Evolutionary conservation across 2,113 vertebrate species (phyloP), one percentile per base, ranked within the genome.

Genomic region (Actenoides hombroni): DNA sequence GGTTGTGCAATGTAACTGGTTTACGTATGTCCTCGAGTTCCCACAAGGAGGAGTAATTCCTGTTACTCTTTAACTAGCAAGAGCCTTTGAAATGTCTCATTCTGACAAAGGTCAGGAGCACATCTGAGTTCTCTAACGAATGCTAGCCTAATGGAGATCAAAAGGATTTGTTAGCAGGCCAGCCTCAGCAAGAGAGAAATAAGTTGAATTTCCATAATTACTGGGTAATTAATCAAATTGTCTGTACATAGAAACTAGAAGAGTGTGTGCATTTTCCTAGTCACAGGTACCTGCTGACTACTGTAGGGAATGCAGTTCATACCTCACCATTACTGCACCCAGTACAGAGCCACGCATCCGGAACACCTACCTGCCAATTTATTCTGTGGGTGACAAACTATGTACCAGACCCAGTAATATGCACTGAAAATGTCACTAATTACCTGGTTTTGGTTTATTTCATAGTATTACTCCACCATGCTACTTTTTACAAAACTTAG

Each of bases 31-130:
- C 69, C 77, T 78, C 83, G 87, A 73, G 80, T 74, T 76, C 51
- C 87, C 90, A 79, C 67, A 40, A 69, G 40, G 28, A 90, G 75
- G 26, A 86, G 69, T 67, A 89, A 92, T 85, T 87, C 86, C 83
- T 87, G 92, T 96, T 92, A 95, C 39, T 94, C 53, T 92, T 96
- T 95, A 97, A 96, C 94, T 64, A 92, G 35, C 19, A 28, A 40
- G 21, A 91, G 51, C 24, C 68, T 93, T 94, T 92, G 78, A 90
- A 92, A 91, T 7, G 8, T 26, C 75, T 83, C 48, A 35, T 42
- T 95, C 70, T 70, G 64, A 74, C 90, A 92, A 92, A 97, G 91
- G 86, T 87, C 88, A 94, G 53, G 33, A 97, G 39, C 70, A 77
- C 57, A 67, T 60, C 51, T 46, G 48, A 90, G 39, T 67, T 83